These are phyloP conservation scores for Sialia sialis DNA, from an alignment of 2,113 vertebrate species.

Conservation along the genomic window DNA sequence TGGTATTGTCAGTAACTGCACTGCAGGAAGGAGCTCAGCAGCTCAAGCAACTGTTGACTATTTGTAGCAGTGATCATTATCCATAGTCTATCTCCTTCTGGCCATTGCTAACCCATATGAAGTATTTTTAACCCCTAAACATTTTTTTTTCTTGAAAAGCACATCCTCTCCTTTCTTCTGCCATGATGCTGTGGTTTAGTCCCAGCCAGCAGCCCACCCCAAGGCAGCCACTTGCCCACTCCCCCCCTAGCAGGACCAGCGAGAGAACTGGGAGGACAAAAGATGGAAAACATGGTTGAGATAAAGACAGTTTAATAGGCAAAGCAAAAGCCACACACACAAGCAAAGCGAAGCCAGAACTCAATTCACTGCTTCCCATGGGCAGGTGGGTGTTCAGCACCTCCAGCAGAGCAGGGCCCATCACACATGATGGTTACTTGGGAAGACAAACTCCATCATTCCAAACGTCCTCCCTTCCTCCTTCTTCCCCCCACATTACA, in stretches of 20 bases:
- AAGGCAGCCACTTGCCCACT: fast-evolving
- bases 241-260: neutral
- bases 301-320: neutral
- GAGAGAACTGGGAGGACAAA: neutral
- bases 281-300: neutral
- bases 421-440: neutral
- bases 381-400: neutral
- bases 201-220: neutral
- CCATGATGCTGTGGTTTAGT: neutral
- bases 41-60: neutral
- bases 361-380: neutral
- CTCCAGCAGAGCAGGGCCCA: neutral
- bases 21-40: neutral
- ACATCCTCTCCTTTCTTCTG: neutral
- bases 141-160: neutral
- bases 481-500: neutral
- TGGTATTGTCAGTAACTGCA: neutral
- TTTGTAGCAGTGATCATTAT: neutral
- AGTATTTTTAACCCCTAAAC: neutral
- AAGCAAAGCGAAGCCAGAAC: neutral
- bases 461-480: neutral
- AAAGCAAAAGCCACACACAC: neutral
- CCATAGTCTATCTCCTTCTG: neutral
- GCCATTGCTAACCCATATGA: neutral
- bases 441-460: neutral